Percentiles rank a stretch among this genome's conserved stretches.
phyloP scores from a whole-genome alignment of 2,113 vertebrate genomes.

The Candoia aspera region DNA sequence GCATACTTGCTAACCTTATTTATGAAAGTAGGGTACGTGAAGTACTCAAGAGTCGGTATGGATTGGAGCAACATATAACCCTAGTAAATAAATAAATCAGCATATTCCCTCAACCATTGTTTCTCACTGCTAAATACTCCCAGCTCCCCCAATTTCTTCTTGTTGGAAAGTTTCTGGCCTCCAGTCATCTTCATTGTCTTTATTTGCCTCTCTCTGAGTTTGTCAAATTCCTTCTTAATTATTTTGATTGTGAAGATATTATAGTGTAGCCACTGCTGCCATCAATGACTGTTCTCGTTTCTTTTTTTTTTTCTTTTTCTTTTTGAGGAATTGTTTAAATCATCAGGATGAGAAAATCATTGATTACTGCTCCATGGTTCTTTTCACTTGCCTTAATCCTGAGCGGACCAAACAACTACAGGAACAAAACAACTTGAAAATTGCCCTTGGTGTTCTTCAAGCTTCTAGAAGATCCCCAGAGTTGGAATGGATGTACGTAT shows the following conservation, averaged over 20 bases:
- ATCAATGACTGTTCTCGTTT: background rate
- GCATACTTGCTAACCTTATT: background rate
- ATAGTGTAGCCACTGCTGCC: background rate
- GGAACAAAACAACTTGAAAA: conserved; percentile 71
- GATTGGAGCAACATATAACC: background rate
- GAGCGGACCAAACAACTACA: conserved; percentile 78
- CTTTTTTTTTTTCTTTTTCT: conserved; percentile 4
- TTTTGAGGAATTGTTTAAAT: conserved; percentile 76
- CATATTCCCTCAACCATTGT: background rate
- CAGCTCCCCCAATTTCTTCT: background rate
- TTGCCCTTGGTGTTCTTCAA: conserved; percentile 78
- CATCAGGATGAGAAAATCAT: conserved; percentile 82
- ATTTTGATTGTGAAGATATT: background rate
- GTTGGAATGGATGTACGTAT: conserved; percentile 90
- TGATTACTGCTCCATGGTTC: conserved; percentile 86
- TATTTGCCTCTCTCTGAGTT: background rate
- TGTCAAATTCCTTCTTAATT: background rate
- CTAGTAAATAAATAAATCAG: background rate
- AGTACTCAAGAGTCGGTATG: background rate
- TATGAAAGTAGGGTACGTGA: background rate
- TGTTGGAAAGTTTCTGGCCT: background rate
- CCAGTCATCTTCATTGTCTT: background rate
- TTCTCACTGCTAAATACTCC: background rate
- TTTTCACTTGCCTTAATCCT: conserved; percentile 87
- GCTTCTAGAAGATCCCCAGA: conserved; percentile 81